A percentile compares a stretch with the other conserved stretches of the same genome.
phyloP scores from a whole-genome alignment of 2,888 invertebrate genomes.

The Cremastinae sp. region DNA sequence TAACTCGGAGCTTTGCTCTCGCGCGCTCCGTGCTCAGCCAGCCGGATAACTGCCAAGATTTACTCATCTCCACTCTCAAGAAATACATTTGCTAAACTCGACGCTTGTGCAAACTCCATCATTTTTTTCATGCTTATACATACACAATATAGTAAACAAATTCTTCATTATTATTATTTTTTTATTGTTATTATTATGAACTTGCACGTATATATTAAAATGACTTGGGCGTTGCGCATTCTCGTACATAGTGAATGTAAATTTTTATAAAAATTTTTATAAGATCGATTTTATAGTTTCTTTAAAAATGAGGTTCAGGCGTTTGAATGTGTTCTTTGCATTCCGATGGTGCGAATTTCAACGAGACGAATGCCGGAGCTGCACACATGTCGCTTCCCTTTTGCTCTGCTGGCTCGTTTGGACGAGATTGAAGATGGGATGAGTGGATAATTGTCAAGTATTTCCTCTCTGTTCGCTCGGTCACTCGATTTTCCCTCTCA shows the following conservation, averaged over 20 bases:
- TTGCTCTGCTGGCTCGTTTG: conserved; percentile 9
- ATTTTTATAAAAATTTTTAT: no score
- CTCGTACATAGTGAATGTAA: conserved; percentile 3
- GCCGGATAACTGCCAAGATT: conserved; percentile 27
- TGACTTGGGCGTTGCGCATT: neutral
- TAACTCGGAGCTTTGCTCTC: conserved; percentile 21
- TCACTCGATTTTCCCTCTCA: conserved; percentile 35
- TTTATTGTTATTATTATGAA: neutral
- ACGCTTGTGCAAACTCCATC: neutral
- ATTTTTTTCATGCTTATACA: neutral
- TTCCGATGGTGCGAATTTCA: conserved; percentile 38
- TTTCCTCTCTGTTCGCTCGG: conserved; percentile 44
- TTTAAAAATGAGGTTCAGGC: no score
- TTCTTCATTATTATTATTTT: neutral
- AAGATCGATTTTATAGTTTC: no score
- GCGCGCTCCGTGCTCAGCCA: conserved; percentile 4
- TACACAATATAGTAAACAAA: neutral
- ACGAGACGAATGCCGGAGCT: conserved; percentile 41
- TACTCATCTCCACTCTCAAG: conserved; percentile 8
- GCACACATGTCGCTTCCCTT: conserved; percentile 13
- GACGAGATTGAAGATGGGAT: conserved; percentile 43
- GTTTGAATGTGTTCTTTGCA: conserved; percentile 9
- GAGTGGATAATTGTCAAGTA: conserved; percentile 66
- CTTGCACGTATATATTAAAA: conserved; percentile 28
- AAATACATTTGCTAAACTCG: conserved; percentile 8